Base-by-base conservation (phyloP, 1,140 invertebrate genomes). In the Coenobita brevimanus region DNA sequence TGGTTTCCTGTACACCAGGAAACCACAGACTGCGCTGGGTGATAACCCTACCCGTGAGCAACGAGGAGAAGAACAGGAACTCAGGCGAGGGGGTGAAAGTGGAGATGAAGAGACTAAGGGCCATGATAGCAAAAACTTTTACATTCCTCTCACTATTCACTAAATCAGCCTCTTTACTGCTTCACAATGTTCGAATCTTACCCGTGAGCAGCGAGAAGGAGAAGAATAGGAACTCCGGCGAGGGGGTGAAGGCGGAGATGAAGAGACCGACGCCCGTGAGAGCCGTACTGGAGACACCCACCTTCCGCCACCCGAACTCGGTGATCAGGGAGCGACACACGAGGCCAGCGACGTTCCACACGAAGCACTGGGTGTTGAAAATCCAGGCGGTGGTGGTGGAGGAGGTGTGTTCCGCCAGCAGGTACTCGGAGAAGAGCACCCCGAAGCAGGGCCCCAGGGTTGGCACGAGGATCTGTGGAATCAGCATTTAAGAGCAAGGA, bases 301-400 rank as follows among this genome's bases (percentile, higher is more conserved):
- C 41, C 15, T 0, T 10, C n/a, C 46, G 75, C 75, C 75, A 79
- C 15, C 75, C 75, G 6, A 79, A 50, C 46, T 79, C 75, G 21
- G 41, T 24, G n/a, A 24, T 79, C 21, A 79, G 46, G 2, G 75
- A 43, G 15, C 75, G 41, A 17, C 41, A 38, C 38, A 79, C 24
- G 13, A 79, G 6, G 38, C 75, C 75, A 21, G 24, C 50, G 46
- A n/a, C 38, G 41, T 79, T 50, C 10, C 41, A 54, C 27, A 79
- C 38, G n/a, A 43, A 50, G 13, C 38, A 79, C n/a, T 50, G 15
- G 6, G 27, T 30, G 46, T 79, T 79, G 46, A 79, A 79, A 24
- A 79, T 79, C 75, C 75, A 79, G 43, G 75, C 75, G 10, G 75
- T 79, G 41, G 75, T 79, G 17, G 46, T 79, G 21, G 75, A 79